Evolutionary conservation across 2,888 invertebrate species (phyloP).

Genomic region (Drosophila lutescens): DNA sequence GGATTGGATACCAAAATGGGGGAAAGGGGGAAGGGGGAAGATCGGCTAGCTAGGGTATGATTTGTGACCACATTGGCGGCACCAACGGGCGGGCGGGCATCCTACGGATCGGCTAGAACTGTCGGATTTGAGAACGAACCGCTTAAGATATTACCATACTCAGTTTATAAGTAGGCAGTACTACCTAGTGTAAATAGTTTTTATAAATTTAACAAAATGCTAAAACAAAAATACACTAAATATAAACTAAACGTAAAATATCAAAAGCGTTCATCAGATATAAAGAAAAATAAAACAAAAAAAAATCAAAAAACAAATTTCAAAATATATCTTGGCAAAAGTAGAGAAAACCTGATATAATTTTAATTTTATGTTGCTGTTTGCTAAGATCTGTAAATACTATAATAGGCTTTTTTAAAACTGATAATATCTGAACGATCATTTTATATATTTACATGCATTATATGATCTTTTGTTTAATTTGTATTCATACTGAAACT

Average conservation of each 20-base stretch:
- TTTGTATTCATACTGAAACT: slow-evolving; percentile 28
- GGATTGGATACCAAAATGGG: slow-evolving; percentile 14
- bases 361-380: slow-evolving; percentile 13
- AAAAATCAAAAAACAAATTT: too few relatives aligned
- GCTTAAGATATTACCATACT: slow-evolving; percentile 79
- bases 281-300: background rate
- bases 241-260: slow-evolving; percentile 11
- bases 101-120: slow-evolving; percentile 10
- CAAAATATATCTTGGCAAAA: background rate
- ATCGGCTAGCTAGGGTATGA: slow-evolving; percentile 2
- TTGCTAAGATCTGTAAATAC: slow-evolving; percentile 18
- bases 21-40: background rate
- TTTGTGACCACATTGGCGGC: background rate
- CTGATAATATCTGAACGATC: slow-evolving; percentile 8
- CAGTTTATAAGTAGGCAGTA: slow-evolving; percentile 64
- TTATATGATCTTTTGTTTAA: slow-evolving; percentile 26
- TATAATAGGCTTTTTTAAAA: slow-evolving; percentile 18
- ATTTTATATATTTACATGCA: slow-evolving; percentile 28
- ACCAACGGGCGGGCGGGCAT: slow-evolving; percentile 1
- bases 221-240: slow-evolving; percentile 36
- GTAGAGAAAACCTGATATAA: background rate
- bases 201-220: slow-evolving; percentile 47
- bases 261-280: slow-evolving; percentile 25
- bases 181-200: slow-evolving; percentile 63
- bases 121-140: slow-evolving; percentile 25